Percentiles rank a stretch among this genome's conserved stretches.
Conservation (phyloP, 1,140 invertebrate species). For the Papilio xuthus region DNA sequence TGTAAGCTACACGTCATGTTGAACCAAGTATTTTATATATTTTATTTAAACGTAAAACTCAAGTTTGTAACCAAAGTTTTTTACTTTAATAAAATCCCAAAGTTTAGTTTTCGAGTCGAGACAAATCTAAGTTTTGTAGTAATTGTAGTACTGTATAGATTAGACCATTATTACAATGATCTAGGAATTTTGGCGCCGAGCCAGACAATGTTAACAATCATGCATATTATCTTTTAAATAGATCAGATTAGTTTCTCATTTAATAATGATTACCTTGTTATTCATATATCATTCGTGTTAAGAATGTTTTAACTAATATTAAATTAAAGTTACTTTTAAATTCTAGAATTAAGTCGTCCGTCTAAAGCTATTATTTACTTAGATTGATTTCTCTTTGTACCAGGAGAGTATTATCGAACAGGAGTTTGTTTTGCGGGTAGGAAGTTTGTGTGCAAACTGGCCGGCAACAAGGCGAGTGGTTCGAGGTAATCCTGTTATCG, state of each 20-base stretch:
- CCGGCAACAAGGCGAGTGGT: conserved; percentile 66
- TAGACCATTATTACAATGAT: conserved; percentile 30
- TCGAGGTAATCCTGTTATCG: conserved; percentile 75
- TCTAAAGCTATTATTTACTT: background rate
- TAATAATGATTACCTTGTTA: background rate
- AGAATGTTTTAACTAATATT: background rate
- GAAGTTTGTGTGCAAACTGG: conserved; percentile 73
- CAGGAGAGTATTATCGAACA: conserved; percentile 61
- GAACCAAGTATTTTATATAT: background rate
- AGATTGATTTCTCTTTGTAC: conserved; percentile 48
- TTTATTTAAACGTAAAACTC: background rate
- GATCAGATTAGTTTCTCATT: background rate
- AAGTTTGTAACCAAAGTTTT: no score
- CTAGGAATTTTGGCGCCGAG: conserved; percentile 3
- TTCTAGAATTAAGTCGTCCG: background rate
- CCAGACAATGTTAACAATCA: background rate
- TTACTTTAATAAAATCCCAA: background rate
- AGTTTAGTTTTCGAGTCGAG: background rate
- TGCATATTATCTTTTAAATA: conserved; percentile 11
- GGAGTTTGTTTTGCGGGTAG: conserved; percentile 56
- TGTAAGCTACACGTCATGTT: background rate
- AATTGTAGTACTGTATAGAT: background rate
- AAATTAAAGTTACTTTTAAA: background rate
- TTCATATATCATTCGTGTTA: no score
- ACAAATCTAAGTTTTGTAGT: no score